Conservation (phyloP, 2,113 vertebrate genomes). For the Muntiacus reevesi region DNA sequence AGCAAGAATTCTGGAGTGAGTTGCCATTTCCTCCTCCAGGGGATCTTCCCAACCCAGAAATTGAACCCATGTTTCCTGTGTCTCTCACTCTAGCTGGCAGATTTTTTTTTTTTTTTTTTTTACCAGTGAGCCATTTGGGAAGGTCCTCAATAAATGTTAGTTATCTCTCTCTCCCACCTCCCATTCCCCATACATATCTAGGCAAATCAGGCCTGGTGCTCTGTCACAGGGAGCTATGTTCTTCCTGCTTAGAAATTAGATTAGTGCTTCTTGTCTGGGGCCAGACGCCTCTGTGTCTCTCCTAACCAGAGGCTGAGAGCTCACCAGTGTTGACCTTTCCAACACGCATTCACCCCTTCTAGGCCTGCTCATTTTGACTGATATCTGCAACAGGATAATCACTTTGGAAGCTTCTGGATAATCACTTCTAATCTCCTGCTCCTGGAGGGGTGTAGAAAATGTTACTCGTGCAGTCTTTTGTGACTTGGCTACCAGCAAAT, state of each 20-base stretch:
- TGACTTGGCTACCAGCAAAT: not conserved
- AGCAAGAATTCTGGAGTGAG: not conserved
- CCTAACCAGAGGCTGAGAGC: not conserved
- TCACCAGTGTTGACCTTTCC: not conserved
- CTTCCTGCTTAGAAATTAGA: not conserved
- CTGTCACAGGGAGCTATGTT: not conserved
- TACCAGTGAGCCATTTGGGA: not conserved
- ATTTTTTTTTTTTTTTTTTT: no score
- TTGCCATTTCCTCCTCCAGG: not conserved
- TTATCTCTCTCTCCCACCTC: not conserved
- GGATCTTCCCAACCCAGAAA: not conserved
- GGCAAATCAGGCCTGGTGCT: not conserved
- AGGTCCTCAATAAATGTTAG: not conserved
- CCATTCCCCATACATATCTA: not conserved
- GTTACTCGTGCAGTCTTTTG: not conserved
- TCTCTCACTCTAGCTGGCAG: not conserved
- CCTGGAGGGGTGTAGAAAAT: not conserved
- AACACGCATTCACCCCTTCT: rapidly evolving
- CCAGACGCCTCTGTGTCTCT: not conserved
- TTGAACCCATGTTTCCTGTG: not conserved
- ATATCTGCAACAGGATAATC: not conserved
- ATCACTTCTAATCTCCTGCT: not conserved
- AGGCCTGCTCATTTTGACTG: not conserved
- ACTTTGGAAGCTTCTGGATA: not conserved
- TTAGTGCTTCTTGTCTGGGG: not conserved